phyloP scores from a whole-genome alignment of 2,888 invertebrate genomes.

The Lomographa bimaculata region DNA sequence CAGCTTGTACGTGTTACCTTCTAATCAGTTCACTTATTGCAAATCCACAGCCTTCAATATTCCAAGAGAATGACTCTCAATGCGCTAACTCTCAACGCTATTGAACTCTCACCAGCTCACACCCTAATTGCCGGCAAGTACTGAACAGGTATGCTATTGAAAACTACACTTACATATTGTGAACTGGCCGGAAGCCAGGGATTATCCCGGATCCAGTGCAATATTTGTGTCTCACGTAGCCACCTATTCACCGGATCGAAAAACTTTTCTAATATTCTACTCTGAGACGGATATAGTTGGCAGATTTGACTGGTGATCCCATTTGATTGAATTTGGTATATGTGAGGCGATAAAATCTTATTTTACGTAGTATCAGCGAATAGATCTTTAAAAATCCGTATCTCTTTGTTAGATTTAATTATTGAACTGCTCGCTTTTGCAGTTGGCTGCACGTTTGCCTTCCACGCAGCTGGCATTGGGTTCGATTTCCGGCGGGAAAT shows the following conservation, averaged over 20 bases:
- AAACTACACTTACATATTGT: conserved; percentile 71
- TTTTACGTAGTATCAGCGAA: too few species aligned
- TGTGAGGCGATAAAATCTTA: too few species aligned
- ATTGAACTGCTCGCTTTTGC: too few species aligned
- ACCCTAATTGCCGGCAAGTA: conserved; percentile 31
- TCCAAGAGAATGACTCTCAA: too few species aligned
- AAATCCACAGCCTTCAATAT: neutral
- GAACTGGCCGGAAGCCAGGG: conserved; percentile 74
- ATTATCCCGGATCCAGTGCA: conserved; percentile 67
- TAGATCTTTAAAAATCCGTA: too few species aligned
- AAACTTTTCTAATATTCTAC: conserved; percentile 81
- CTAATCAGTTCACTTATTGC: too few species aligned
- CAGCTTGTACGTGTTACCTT: too few species aligned
- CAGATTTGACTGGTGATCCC: conserved; percentile 56
- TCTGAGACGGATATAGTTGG: conserved; percentile 59
- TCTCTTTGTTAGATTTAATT: too few species aligned
- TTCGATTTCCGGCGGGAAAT: too few species aligned
- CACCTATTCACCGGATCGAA: conserved; percentile 73
- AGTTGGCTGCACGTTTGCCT: too few species aligned
- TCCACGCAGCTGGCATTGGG: too few species aligned
- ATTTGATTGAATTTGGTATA: conserved; percentile 20
- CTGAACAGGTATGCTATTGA: conserved; percentile 52
- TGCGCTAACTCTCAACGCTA: neutral
- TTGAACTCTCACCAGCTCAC: conserved; percentile 13
- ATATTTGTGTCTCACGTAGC: conserved; percentile 78